Evolutionary conservation across 2,797 vertebrate genomes (phyloP), one percentile per base, ranked within the genome.

Genomic region (Acanthiza pusilla): DNA sequence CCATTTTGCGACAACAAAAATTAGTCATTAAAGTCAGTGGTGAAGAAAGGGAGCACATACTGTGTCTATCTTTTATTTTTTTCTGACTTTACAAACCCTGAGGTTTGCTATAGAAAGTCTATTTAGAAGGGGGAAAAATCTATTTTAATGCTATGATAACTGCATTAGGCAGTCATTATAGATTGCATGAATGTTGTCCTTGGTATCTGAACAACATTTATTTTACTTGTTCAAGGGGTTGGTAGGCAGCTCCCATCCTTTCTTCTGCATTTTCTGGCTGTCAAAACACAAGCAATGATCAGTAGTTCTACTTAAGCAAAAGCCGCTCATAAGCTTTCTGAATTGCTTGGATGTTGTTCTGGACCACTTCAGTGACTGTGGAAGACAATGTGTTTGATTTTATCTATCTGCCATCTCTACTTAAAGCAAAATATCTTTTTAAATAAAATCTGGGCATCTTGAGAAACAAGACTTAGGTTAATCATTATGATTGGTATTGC

Each of bases 201-300:
- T 83, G 48, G 18, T 65, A 36, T 61, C 10, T 79, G 73, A 85
- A 26, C 51, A 54, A 62, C 40, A 48, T 68, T 89, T 86, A 26
- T 85, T 98, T 98, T 94, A 98, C 98, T 96, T 98, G 80, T 86
- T 99, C 98, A 88, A 97, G 84, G 61, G 95, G 95, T 85, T 98
- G 89, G 65, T 98, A 95, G 89, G 99, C 98, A 76, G 98, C 98
- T 94, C 97, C 98, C 81, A 97, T 97, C 85, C 97, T 98, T 86
- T 99, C 98, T 76, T 99, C 98, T 82, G 97, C 55, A 71, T 98
- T 98, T 87, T 98, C 94, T 57, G 98, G 96, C 66, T 99, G 96
- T 82, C 88, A 96, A 72, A 98, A 97, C 88, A 98, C 96, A 61
- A 98, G 96, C 14, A 97, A 40, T 25, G 97, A 96, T 80, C 98